Conservation (phyloP, 2,113 vertebrate genomes). For the Mustela nigripes region DNA sequence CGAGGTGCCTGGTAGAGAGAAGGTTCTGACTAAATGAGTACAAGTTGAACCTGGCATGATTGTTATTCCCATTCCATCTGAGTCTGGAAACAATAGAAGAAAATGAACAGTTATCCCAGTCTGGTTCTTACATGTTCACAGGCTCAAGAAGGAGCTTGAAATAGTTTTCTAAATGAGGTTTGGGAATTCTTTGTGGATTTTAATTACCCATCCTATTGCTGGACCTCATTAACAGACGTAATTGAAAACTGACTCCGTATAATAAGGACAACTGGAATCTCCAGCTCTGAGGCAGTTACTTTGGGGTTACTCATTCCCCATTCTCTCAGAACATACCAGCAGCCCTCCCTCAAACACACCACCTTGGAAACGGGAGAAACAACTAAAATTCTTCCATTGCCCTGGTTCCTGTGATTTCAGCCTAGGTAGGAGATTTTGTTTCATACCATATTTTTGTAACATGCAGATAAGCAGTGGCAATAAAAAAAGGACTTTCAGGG, state of each 20-base stretch:
- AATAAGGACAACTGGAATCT: slow-evolving; percentile 52
- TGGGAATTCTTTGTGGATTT: slow-evolving; percentile 76
- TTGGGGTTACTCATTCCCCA: background rate
- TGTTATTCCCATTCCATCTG: background rate
- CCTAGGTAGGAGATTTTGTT: background rate
- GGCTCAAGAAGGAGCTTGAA: slow-evolving; percentile 62
- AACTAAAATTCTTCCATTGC: background rate
- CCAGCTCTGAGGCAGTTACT: background rate
- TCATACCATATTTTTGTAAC: background rate
- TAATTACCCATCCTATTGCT: slow-evolving; percentile 69
- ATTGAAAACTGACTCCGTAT: slow-evolving; percentile 73
- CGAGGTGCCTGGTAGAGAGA: background rate
- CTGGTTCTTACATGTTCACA: slow-evolving; percentile 38
- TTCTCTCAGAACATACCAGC: background rate
- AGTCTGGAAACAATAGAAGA: slow-evolving; percentile 44
- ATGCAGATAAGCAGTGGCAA: background rate
- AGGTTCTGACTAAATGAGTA: background rate
- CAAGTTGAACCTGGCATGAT: background rate
- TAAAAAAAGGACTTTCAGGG: background rate
- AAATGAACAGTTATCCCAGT: slow-evolving; percentile 16
- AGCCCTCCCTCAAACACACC: background rate
- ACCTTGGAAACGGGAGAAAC: background rate
- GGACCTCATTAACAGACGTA: slow-evolving; percentile 72
- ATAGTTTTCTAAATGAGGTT: slow-evolving; percentile 72
- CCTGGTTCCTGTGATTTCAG: background rate